phyloP scores from a whole-genome alignment of 2,113 vertebrate species.

The Calidris pygmaea region DNA sequence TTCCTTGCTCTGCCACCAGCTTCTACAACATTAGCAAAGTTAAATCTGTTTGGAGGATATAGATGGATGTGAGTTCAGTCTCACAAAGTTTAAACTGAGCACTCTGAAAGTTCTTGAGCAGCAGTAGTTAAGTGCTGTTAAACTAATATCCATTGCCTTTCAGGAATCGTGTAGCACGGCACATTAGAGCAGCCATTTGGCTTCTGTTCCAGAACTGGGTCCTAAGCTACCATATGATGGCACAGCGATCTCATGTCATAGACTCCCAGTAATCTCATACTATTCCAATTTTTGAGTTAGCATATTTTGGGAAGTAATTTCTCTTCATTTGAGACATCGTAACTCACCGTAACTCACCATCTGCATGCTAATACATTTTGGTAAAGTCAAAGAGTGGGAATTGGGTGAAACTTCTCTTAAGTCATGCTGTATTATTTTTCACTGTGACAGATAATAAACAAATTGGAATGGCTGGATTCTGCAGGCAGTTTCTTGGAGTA shows the following conservation, averaged over 20 bases:
- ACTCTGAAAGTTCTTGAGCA: not conserved
- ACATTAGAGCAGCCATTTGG: not conserved
- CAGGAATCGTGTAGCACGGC: not conserved
- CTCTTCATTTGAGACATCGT: not conserved
- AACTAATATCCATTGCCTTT: not conserved
- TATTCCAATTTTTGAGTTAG: not conserved
- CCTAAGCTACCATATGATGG: not conserved
- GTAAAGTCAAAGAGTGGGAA: not conserved
- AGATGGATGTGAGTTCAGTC: not conserved
- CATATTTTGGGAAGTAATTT: not conserved
- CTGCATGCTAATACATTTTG: not conserved
- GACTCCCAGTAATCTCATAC: not conserved
- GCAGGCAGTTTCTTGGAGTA: accelerated
- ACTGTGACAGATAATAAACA: not conserved
- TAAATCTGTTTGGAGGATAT: not conserved
- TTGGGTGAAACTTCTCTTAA: not conserved
- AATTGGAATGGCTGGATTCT: not conserved
- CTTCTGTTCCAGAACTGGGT: not conserved
- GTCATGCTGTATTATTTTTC: not conserved
- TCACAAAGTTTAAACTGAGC: not conserved
- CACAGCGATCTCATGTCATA: accelerated
- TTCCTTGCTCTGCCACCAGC: not conserved
- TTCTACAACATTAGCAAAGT: not conserved
- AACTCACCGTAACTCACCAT: not conserved
- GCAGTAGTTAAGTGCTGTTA: not conserved